Conservation (phyloP, 2,113 vertebrate species). For the Petromus typicus region DNA sequence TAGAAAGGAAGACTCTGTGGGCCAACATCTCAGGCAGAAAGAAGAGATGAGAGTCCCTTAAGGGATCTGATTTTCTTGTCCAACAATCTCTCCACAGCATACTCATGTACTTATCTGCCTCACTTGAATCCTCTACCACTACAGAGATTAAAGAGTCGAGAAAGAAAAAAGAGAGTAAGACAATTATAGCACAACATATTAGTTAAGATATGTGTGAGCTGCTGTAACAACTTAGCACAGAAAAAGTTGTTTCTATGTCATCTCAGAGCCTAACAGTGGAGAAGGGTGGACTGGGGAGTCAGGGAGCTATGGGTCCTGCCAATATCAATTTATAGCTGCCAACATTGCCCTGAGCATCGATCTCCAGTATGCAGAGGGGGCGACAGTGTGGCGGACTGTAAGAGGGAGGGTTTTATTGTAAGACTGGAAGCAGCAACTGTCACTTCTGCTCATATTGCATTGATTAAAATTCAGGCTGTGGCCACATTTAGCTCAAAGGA, state of each 20-base stretch:
- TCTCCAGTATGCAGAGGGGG: background rate
- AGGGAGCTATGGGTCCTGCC: background rate
- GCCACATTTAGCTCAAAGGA: background rate
- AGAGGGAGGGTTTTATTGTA: background rate
- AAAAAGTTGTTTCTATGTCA: background rate
- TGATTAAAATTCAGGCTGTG: background rate
- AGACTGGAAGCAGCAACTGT: background rate
- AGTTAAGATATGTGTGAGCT: background rate
- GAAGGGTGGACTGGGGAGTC: background rate
- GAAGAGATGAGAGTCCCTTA: background rate
- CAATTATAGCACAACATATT: background rate
- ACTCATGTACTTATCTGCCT: background rate
- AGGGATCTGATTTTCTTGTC: background rate
- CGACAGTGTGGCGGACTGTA: background rate
- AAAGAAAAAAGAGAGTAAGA: background rate
- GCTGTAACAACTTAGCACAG: background rate
- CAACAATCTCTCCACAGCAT: background rate
- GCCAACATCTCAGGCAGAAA: background rate
- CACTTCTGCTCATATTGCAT: background rate
- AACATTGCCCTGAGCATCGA: background rate
- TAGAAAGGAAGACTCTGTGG: background rate
- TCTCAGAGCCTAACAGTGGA: background rate
- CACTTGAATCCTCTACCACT: background rate
- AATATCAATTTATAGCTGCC: background rate
- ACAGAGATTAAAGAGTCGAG: background rate